Conservation (phyloP, 1,140 invertebrate species). For the Probaryconus sp. region DNA sequence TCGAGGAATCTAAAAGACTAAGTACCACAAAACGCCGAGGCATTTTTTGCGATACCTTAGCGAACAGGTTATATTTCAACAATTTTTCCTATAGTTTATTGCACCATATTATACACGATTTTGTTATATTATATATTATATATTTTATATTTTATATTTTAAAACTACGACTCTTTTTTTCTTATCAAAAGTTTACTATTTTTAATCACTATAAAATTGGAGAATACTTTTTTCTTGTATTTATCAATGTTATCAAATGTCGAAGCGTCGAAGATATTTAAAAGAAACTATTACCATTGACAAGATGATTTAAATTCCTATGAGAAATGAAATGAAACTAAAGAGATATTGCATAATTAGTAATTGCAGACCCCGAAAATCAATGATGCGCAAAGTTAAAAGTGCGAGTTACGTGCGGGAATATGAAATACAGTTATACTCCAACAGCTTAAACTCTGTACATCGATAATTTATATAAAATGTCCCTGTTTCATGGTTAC, state of each 20-base stretch:
- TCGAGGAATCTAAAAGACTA: slow-evolving; percentile 64
- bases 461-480: slow-evolving; percentile 18
- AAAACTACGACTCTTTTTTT: too few relatives aligned
- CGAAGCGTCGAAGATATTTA: too few relatives aligned
- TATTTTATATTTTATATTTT: too few relatives aligned
- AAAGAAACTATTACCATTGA: too few relatives aligned
- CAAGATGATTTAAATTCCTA: too few relatives aligned
- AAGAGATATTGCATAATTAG: slow-evolving; percentile 31
- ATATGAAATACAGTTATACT: slow-evolving; percentile 23
- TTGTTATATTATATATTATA: too few relatives aligned
- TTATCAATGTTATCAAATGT: too few relatives aligned
- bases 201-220: too few relatives aligned
- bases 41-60: slow-evolving; percentile 34
- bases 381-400: slow-evolving; percentile 44
- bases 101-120: too few relatives aligned
- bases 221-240: too few relatives aligned
- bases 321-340: slow-evolving; percentile 1
- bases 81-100: slow-evolving; percentile 8
- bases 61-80: slow-evolving; percentile 10
- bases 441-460: slow-evolving; percentile 12
- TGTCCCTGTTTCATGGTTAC: background rate
- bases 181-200: too few relatives aligned
- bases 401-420: slow-evolving; percentile 16
- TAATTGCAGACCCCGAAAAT: slow-evolving; percentile 37
- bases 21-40: slow-evolving; percentile 43